Percentiles rank a stretch among this genome's conserved stretches.
Evolutionary conservation across 2,888 invertebrate genomes (phyloP).

Genomic region (Achlya flavicornis): DNA sequence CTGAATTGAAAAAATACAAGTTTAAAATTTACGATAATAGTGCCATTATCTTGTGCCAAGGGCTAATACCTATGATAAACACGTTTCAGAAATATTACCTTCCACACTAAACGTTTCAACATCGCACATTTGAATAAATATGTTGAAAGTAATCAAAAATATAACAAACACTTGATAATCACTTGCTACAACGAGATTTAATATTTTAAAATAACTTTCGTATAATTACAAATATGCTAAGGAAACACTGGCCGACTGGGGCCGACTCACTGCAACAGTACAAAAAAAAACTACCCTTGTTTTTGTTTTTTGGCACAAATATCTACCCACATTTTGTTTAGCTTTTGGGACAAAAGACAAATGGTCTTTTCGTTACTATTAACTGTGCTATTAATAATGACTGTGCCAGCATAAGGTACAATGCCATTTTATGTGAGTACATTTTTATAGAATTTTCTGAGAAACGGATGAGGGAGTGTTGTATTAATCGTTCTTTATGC

Average conservation of each 20-base stretch:
- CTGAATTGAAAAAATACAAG: too few relatives aligned
- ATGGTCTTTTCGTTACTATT: too few relatives aligned
- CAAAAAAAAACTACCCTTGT: background rate
- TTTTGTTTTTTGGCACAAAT: background rate
- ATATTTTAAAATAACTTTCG: background rate
- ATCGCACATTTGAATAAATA: slow-evolving; percentile 39
- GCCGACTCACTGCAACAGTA: background rate
- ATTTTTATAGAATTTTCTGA: background rate
- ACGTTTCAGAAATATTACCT: slow-evolving; percentile 18
- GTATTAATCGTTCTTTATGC: background rate
- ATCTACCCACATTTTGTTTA: too few relatives aligned
- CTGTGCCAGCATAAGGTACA: too few relatives aligned
- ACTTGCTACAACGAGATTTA: background rate
- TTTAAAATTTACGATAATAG: too few relatives aligned
- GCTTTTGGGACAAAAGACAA: too few relatives aligned
- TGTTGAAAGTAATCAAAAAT: slow-evolving; percentile 22
- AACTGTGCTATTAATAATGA: too few relatives aligned
- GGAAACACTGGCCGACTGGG: background rate
- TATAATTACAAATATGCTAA: background rate
- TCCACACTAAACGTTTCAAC: slow-evolving; percentile 17
- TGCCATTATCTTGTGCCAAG: too few relatives aligned
- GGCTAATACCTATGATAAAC: too few relatives aligned
- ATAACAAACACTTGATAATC: background rate
- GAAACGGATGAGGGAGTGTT: background rate
- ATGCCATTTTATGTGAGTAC: too few relatives aligned